A percentile compares a stretch with the other conserved stretches of the same genome.
These are phyloP conservation scores for Penelope pileata DNA, from an alignment of 2,113 vertebrate genomes.

Conservation along the genomic window DNA sequence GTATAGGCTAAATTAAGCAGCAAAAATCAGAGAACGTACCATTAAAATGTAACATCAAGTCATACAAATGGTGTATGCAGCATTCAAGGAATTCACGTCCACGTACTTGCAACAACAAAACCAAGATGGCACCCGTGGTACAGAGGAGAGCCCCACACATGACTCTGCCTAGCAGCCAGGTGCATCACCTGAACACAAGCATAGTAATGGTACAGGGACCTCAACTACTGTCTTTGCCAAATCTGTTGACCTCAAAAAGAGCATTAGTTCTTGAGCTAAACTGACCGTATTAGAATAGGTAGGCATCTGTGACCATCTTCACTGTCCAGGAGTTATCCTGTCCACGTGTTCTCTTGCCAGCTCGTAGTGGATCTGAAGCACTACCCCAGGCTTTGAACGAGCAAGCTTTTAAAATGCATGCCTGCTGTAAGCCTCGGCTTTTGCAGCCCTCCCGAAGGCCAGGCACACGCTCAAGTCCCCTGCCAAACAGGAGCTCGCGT, in stretches of 20 bases:
- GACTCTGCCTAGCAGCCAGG: not conserved
- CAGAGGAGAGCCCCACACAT: not conserved
- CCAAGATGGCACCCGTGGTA: not conserved
- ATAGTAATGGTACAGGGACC: not conserved
- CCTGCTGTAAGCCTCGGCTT: not conserved
- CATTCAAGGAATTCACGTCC: not conserved
- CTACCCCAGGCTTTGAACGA: not conserved
- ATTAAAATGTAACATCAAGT: not conserved
- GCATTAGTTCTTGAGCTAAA: not conserved
- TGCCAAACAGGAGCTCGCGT: not conserved
- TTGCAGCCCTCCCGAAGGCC: not conserved
- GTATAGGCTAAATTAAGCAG: not conserved
- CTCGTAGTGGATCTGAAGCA: not conserved
- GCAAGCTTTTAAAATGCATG: not conserved
- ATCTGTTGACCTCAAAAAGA: not conserved
- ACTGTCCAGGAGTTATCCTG: not conserved
- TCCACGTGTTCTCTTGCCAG: not conserved
- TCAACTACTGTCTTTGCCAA: not conserved
- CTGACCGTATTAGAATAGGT: not conserved
- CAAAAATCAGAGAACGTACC: not conserved
- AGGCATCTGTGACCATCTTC: not conserved
- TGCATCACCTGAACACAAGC: not conserved
- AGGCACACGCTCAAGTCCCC: rapidly evolving
- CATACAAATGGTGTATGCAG: not conserved
- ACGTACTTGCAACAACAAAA: not conserved